Evolutionary conservation across 2,113 vertebrate species (phyloP).

Genomic region (Paedocypris sp.): DNA sequence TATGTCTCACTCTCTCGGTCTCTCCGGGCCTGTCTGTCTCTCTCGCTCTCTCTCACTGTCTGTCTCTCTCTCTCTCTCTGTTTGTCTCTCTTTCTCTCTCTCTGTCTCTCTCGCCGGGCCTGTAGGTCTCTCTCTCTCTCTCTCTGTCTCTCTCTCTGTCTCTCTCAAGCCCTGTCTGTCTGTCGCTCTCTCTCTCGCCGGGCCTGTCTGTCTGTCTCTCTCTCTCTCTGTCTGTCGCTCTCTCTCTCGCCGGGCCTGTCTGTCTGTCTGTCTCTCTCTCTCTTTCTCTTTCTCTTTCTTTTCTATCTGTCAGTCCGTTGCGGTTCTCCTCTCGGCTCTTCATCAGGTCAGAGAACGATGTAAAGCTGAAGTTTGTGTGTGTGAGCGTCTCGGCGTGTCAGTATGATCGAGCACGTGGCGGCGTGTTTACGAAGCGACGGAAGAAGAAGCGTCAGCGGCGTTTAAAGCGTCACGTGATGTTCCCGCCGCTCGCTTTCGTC

Average conservation of each 20-base stretch:
- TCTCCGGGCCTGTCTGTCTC: not conserved
- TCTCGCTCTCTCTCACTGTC: too few relatives aligned
- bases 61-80: constrained; percentile 3
- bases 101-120: constrained; percentile 33
- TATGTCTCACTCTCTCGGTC: constrained; percentile 25
- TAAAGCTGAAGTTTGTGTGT: constrained; percentile 8
- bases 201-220: constrained; percentile 13
- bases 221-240: not conserved
- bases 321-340: too few relatives aligned
- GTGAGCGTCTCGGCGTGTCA: too few relatives aligned
- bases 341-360: too few relatives aligned
- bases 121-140: too few relatives aligned
- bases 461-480: too few relatives aligned
- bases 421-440: constrained; percentile 43
- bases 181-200: constrained; percentile 1
- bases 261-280: too few relatives aligned
- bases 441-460: constrained; percentile 43
- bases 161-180: not conserved
- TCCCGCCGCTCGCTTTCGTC: too few relatives aligned
- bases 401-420: constrained; percentile 27
- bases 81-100: not conserved
- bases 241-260: constrained; percentile 31
- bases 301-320: too few relatives aligned
- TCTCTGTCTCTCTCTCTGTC: constrained; percentile 4
- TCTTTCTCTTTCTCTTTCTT: too few relatives aligned